These are phyloP conservation scores for Parotocinclus haroldoi DNA, from an alignment of 2,797 vertebrate species.

Conservation along the genomic window DNA sequence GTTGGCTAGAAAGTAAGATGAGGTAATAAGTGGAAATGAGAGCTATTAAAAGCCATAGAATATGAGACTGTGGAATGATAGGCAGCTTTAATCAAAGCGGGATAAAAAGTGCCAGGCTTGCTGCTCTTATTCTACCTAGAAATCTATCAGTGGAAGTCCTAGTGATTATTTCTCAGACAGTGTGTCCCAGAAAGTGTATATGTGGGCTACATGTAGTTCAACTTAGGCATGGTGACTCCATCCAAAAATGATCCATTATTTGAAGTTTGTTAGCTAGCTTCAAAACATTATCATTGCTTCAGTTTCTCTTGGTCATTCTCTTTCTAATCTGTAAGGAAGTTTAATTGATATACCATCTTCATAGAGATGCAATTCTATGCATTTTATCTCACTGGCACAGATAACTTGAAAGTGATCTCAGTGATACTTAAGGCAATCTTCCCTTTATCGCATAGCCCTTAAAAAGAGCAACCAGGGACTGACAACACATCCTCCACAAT, in stretches of 20 bases:
- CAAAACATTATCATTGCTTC: background rate
- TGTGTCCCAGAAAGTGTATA: background rate
- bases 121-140: background rate
- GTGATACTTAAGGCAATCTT: constrained; percentile 33
- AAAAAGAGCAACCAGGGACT: constrained; percentile 47
- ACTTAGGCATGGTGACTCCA: constrained; percentile 4
- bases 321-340: constrained; percentile 16
- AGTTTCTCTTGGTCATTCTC: too few relatives aligned
- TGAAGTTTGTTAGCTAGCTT: constrained; percentile 1
- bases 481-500: constrained; percentile 33
- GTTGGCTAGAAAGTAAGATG: too few relatives aligned
- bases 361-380: constrained; percentile 44
- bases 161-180: background rate
- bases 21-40: too few relatives aligned
- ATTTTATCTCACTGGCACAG: constrained; percentile 37
- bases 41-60: too few relatives aligned
- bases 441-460: constrained; percentile 33
- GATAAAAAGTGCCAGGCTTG: constrained; percentile 7
- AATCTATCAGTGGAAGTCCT: background rate
- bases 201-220: too few relatives aligned
- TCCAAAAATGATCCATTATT: constrained; percentile 43
- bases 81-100: constrained; percentile 24
- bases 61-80: too few relatives aligned
- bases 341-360: constrained; percentile 33
- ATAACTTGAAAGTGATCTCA: constrained; percentile 37